These are phyloP conservation scores for Erithacus rubecula DNA, from an alignment of 2,797 vertebrate genomes.

Conservation along the genomic window DNA sequence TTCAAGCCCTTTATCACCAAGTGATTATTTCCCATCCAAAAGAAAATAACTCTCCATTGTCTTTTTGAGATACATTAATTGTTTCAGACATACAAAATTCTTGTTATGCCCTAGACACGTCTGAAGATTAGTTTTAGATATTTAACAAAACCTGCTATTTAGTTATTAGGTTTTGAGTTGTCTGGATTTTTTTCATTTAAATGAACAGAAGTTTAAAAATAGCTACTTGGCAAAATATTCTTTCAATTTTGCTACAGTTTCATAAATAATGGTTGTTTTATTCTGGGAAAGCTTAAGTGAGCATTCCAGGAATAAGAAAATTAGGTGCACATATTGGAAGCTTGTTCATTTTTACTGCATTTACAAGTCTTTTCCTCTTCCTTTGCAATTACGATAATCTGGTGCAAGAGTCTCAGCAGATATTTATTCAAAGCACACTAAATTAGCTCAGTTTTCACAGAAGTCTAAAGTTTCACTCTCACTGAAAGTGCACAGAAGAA, in stretches of 20 bases:
- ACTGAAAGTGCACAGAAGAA: background rate
- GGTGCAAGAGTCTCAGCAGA: background rate
- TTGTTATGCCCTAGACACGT: background rate
- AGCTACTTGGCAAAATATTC: background rate
- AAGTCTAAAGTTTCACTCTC: background rate
- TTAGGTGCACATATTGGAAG: background rate
- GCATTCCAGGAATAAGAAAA: conserved; percentile 22
- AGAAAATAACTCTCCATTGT: background rate
- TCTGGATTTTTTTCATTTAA: background rate
- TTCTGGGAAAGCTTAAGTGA: background rate
- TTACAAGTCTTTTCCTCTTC: background rate
- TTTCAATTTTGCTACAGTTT: background rate
- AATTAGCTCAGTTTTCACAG: background rate
- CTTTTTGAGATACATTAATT: background rate
- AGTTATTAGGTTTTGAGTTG: background rate
- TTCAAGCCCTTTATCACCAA: background rate
- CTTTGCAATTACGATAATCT: background rate
- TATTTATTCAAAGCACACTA: background rate
- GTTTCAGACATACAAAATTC: background rate
- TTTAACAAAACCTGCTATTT: background rate
- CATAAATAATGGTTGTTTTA: background rate
- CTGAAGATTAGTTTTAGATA: background rate
- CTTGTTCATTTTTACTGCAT: background rate
- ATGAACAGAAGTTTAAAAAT: background rate
- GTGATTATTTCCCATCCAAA: background rate